Evolutionary conservation across 2,888 invertebrate genomes (phyloP).

Genomic region (Spicauda simplicius): DNA sequence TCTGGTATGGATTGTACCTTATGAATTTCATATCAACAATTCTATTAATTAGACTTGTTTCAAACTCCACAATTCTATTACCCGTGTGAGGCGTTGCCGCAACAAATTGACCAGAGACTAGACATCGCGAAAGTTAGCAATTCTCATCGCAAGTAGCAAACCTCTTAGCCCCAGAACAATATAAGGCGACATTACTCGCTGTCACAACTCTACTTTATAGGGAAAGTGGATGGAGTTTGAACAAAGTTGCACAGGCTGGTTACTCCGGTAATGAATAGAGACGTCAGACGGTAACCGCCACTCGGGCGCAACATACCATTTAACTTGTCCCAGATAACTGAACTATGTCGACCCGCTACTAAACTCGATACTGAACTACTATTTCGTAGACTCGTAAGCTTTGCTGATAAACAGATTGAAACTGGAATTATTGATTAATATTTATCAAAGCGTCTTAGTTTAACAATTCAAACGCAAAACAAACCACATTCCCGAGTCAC

Average conservation of each 20-base stretch:
- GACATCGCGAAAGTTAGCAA: constrained; percentile 75
- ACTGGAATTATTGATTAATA: not conserved
- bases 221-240: constrained; percentile 74
- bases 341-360: constrained; percentile 63
- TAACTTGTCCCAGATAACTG: constrained; percentile 58
- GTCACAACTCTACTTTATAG: constrained; percentile 83
- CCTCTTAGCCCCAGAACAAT: constrained; percentile 84
- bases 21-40: not conserved
- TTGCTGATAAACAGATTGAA: constrained; percentile 11
- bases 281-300: constrained; percentile 73
- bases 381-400: constrained; percentile 45
- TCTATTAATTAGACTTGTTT: not conserved
- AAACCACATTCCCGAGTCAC: constrained; percentile 2
- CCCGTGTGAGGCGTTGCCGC: constrained; percentile 49
- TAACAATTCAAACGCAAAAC: constrained; percentile 13
- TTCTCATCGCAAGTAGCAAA: constrained; percentile 75
- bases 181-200: constrained; percentile 83
- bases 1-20: no score
- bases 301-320: constrained; percentile 72
- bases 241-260: constrained; percentile 76
- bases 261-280: constrained; percentile 81
- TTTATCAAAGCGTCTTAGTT: constrained; percentile 1
- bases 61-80: constrained; percentile 49
- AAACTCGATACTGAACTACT: constrained; percentile 53
- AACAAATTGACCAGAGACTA: constrained; percentile 66